Percentiles rank a stretch among this genome's conserved stretches.
Conservation (phyloP, 2,113 vertebrate species). For the Protobothrops flavoviridis region DNA sequence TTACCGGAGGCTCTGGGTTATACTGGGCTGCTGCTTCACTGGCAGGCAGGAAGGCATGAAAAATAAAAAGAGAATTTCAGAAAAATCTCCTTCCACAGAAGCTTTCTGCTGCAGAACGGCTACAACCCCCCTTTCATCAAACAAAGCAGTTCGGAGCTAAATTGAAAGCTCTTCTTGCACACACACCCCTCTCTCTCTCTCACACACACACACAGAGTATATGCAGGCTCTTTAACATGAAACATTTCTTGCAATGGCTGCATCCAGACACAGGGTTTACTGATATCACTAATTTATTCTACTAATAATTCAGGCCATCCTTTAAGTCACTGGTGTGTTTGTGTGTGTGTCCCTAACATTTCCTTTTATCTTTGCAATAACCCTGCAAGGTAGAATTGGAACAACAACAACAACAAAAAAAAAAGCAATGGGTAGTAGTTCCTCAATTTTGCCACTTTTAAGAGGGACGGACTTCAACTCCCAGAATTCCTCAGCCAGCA, state of each 20-base stretch:
- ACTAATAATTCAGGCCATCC: neutral
- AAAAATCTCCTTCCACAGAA: neutral
- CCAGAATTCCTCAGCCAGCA: too few species aligned
- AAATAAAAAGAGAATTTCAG: neutral
- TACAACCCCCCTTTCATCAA: neutral
- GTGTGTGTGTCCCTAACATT: too few species aligned
- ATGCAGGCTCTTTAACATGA: too few species aligned
- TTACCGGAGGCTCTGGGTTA: conserved; percentile 71
- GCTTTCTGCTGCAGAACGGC: neutral
- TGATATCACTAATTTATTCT: neutral
- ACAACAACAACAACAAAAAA: neutral
- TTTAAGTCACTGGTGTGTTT: too few species aligned
- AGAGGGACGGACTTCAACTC: neutral
- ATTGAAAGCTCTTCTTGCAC: neutral
- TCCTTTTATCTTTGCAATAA: neutral
- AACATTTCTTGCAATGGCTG: neutral
- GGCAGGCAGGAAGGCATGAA: neutral
- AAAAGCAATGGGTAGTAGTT: neutral
- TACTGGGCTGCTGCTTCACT: conserved; percentile 70
- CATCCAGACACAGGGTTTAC: neutral
- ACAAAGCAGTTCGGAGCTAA: neutral
- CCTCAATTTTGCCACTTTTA: neutral
- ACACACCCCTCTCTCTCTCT: too few species aligned
- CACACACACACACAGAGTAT: neutral
- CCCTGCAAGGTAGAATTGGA: neutral